Base-by-base conservation (phyloP, 30 jellyfish, hydroid and myxozoan species). In the Euphysa ruthae region DNA sequence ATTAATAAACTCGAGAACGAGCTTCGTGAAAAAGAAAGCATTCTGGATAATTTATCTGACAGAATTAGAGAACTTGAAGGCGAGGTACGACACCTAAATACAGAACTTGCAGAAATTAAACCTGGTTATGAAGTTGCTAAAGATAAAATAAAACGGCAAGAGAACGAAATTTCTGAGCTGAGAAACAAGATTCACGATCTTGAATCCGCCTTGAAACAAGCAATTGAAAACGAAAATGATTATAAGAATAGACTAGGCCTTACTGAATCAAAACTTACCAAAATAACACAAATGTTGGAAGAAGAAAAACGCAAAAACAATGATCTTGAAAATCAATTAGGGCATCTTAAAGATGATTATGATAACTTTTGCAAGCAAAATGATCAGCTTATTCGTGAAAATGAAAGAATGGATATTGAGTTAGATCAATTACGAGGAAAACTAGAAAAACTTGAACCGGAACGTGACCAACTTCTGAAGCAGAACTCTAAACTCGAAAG, bases 51-150 rank as follows among this genome's bases (percentile, higher is more conserved):
- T 25, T 76, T 87, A 73, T 66, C 62, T 35, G 61, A 76, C 29
- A 79, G 75, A 35, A 69, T 87, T 35, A 87, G 94, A 5, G 97
- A 87, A 31, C 31, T 75, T 38, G 97, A 87, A 44, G 49, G 85
- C 24, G 80, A 66, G 22, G 58, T 79, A 18, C 94, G 61, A 56
- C 61, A 60, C 4, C 85, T 79, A n/a, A 79, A 75, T 61, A 87
- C 97, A 35, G 74, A 66, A 32, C 68, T 87, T 21, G 97, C 97
- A 0, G 97, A 87, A 57, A 58, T 87, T 18, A 94, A 87, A 49
- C 97, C 97, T n/a, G 84, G 91, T 13, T 74, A 87, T 43, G 97
- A 87, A 51, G 94, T 92, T 6, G 65, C 87, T 3, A 61, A 66
- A 7, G 97, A 87, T 66, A 79, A 80, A 58, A 80, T 71, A 55